Percentiles rank a stretch among this genome's conserved stretches.
phyloP scores from a whole-genome alignment of 2,113 vertebrate species.

The Festucalex cinctus region DNA sequence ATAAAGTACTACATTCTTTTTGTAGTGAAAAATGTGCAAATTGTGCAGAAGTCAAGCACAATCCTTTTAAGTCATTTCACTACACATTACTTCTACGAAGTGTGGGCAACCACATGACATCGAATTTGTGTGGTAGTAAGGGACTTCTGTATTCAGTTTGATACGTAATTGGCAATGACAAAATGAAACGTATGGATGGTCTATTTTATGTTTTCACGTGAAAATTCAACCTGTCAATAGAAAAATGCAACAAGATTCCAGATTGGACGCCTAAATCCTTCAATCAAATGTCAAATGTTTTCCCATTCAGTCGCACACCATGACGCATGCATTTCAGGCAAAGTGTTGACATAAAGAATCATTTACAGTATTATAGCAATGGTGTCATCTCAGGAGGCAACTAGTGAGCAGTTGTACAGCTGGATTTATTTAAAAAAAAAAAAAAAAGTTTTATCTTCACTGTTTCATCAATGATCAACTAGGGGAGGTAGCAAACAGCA shows the following conservation, averaged over 20 bases:
- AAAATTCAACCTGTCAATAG: constrained; percentile 3
- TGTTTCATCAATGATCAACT: constrained; percentile 8
- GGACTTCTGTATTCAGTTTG: neutral
- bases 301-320: constrained; percentile 5
- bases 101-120: neutral
- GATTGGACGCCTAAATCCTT: neutral
- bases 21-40: constrained; percentile 48
- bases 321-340: constrained; percentile 23
- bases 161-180: neutral
- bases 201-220: constrained; percentile 2
- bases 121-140: neutral
- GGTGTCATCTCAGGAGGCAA: constrained; percentile 15
- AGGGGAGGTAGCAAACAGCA: constrained; percentile 42
- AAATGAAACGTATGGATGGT: neutral
- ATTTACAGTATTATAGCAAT: neutral
- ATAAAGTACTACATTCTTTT: constrained; percentile 25
- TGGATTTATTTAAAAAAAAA: constrained; percentile 12
- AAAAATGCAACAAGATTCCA: neutral
- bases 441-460: neutral
- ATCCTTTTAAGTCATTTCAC: constrained; percentile 40
- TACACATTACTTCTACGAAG: neutral
- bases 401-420: constrained; percentile 12
- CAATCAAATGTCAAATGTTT: neutral
- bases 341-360: constrained; percentile 38
- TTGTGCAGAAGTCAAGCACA: constrained; percentile 48